Percentiles rank a stretch among this genome's conserved stretches.
phyloP scores from a whole-genome alignment of 2,888 invertebrate species.

The Archips xylosteana region DNA sequence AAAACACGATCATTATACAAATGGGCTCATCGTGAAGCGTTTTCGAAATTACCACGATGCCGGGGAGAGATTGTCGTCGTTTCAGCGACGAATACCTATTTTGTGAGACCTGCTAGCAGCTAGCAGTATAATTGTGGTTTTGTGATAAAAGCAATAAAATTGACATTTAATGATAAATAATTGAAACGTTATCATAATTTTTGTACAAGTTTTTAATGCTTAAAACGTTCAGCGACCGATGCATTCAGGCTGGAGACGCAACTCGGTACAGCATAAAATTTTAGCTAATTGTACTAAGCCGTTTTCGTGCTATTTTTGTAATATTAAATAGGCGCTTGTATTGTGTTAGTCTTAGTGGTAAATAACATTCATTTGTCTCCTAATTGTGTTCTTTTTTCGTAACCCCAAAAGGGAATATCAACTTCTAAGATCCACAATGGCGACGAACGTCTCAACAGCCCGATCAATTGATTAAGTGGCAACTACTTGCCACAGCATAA shows the following conservation, averaged over 20 bases:
- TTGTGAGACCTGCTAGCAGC: constrained; percentile 80
- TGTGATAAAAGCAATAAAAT: constrained; percentile 84
- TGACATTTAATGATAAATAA: constrained; percentile 69
- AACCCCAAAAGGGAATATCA: constrained; percentile 9
- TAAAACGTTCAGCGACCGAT: constrained; percentile 53
- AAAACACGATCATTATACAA: neutral
- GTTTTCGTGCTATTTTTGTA: constrained; percentile 81
- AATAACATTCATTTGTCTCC: constrained; percentile 60
- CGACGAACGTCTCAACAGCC: neutral
- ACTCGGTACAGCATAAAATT: constrained; percentile 72
- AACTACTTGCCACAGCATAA: neutral
- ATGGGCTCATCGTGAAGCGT: constrained; percentile 41
- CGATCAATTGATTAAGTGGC: neutral
- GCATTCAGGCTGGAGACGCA: constrained; percentile 61
- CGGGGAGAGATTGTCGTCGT: constrained; percentile 66
- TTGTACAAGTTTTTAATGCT: constrained; percentile 76
- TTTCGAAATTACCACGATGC: constrained; percentile 64
- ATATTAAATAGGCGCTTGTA: constrained; percentile 79
- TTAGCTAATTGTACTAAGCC: constrained; percentile 76
- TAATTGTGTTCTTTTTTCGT: constrained; percentile 51
- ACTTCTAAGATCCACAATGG: constrained; percentile 1
- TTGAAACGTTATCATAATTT: constrained; percentile 72
- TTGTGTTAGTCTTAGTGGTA: constrained; percentile 77
- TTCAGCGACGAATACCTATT: constrained; percentile 57
- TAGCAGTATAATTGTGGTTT: constrained; percentile 82